Base-by-base conservation (phyloP, 2,113 vertebrate species). In the Ursus arctos region DNA sequence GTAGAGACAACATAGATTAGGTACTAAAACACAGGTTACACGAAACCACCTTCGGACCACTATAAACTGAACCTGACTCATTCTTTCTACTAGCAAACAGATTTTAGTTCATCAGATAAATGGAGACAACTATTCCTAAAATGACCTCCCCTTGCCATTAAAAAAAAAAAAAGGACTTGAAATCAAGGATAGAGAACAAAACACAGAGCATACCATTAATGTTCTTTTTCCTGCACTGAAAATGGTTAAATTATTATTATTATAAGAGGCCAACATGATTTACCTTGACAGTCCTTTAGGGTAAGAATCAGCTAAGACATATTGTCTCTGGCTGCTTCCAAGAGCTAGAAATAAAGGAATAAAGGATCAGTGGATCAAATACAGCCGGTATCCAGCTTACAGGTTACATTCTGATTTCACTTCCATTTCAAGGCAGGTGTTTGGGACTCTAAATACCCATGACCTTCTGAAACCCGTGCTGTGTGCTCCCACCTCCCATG, bases 1-100 rank as follows among this genome's bases (percentile, higher is more conserved):
- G 77, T 97, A 97, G 98, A 98, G 96, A 98, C 97, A 98, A 95
- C 71, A 63, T n/a, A 98, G 95, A 98, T 98, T 97, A 98, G 97
- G 91, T 82, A 93, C 98, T 97, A 91, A 93, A 97, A 93, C 95
- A 79, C 28, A 47, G 81, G 92, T 97, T 98, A 96, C 83, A 93
- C 93, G 95, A 97, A 96, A 98, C 92, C 94, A 97, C 97, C 97
- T 96, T 87, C 92, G 97, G 92, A 94, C 94, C 95, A 86, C 71
- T 92, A 4, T 40, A 72, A 96, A 96, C 77, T 93, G 24, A 98
- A 88, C 72, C 95, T 88, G 83, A 79, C 80, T 97, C 85, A 95
- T 98, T 97, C 97, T 96, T 81, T 82, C 24, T 77, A 24, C 80
- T 92, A 98, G 77, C 93, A 93, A 93, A 86, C 83, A 84, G 72